A percentile compares a stretch with the other conserved stretches of the same genome.
These are phyloP conservation scores for Hippopotamus amphibius DNA, from an alignment of 2,113 vertebrate species.

Conservation along the genomic window DNA sequence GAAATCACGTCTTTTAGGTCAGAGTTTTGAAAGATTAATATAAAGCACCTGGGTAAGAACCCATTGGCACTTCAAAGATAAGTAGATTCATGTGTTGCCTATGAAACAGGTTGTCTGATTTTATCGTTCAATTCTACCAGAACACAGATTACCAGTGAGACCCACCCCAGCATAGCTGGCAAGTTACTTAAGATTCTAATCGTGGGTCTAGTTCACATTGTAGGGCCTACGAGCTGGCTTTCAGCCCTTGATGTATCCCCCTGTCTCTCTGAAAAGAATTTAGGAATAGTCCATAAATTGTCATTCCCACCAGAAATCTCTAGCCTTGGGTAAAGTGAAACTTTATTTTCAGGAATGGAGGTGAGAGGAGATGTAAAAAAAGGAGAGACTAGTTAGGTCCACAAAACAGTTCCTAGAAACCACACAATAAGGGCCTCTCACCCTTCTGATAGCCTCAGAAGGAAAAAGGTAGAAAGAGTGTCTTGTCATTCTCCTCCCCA, in stretches of 20 bases:
- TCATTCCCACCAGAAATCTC: neutral
- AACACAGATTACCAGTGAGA: neutral
- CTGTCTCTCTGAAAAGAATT: slow-evolving; percentile 27
- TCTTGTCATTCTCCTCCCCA: slow-evolving; percentile 17
- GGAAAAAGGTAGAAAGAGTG: neutral
- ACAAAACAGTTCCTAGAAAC: slow-evolving; percentile 22
- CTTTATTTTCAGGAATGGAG: neutral
- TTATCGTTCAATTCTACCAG: slow-evolving; percentile 47
- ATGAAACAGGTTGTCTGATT: slow-evolving; percentile 45
- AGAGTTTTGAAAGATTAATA: slow-evolving; percentile 65
- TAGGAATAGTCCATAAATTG: neutral
- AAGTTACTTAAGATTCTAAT: slow-evolving; percentile 35
- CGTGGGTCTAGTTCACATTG: neutral
- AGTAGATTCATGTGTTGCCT: slow-evolving; percentile 53
- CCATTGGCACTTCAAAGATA: slow-evolving; percentile 28
- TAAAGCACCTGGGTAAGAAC: slow-evolving; percentile 49
- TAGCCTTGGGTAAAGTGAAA: neutral
- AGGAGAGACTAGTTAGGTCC: neutral
- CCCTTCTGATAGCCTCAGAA: neutral
- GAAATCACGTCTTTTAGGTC: slow-evolving; percentile 48
- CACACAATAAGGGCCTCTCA: neutral
- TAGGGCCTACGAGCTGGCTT: neutral
- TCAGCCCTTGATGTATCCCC: neutral
- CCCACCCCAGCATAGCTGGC: neutral
- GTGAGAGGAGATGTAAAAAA: neutral